Evolutionary conservation across 2,888 invertebrate genomes (phyloP), one percentile per base, ranked within the genome.

Genomic region (Aspidapion aeneum): DNA sequence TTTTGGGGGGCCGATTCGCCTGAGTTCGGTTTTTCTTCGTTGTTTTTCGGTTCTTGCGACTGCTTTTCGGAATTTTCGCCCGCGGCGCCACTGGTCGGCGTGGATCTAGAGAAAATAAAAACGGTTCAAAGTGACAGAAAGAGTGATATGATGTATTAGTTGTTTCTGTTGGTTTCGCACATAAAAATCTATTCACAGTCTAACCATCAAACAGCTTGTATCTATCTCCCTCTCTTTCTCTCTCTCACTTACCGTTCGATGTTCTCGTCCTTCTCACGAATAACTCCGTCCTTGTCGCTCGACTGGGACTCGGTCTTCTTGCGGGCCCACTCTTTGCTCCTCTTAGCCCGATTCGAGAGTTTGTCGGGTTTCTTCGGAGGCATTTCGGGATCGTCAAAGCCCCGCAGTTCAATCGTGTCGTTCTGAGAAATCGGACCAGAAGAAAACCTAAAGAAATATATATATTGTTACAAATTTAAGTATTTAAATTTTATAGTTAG

Each of bases 371-470:
- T 75, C 60, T 67, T 69, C 57, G 63, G 65, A 66, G 76, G 76
- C 68, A 90, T 81, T 0, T 87, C 86, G 68, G 77, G 74, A 65
- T 91, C 93, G 73, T 96, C 95, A 80, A 97, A 97, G 18, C 97
- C 97, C 57, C 91, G 89, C 71, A 97, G 82, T 79, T 97, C 97
- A 73, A 97, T 97, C 49, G 93, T 94, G 74, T 97, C 97, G 74
- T 89, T 83, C 77, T 95, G 93, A 66, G 95, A 95, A 66, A 91
- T 90, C 55, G 96, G 96, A 55, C 96, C 96, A 65, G 90, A 90
- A 73, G 90, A 91, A 75, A 90, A 91, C 87, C 96, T 73, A 12
- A 2, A 61, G 51, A 62, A 49, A n/a, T 19, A 7, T 21, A 1
- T 19, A 20, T 55, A n/a, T n/a, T n/a, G n/a, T n/a, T n/a, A n/a